phyloP scores from a whole-genome alignment of 2,113 vertebrate species.

The Stigmatopora nigra region DNA sequence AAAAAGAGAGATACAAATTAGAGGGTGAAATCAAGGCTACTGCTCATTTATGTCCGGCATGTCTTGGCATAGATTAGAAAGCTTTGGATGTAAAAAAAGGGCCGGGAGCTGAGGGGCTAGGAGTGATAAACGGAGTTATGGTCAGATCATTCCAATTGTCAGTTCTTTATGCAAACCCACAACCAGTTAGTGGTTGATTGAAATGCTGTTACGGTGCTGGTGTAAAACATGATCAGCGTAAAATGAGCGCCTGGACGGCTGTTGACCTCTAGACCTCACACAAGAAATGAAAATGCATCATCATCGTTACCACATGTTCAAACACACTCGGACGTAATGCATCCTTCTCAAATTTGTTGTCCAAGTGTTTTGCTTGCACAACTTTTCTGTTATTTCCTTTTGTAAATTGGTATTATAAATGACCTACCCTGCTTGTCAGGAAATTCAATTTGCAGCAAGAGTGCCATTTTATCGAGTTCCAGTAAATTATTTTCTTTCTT shows the following conservation, averaged over 20 bases:
- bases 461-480: neutral
- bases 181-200: conserved; percentile 50
- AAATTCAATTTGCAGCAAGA: conserved; percentile 8
- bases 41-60: conserved; percentile 16
- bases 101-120: conserved; percentile 10
- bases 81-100: conserved; percentile 23
- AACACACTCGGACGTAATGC: conserved; percentile 33
- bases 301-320: conserved; percentile 22
- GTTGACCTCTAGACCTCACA: conserved; percentile 24
- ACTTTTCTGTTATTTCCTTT: conserved; percentile 36
- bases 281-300: conserved; percentile 5
- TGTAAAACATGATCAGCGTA: conserved; percentile 34
- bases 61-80: conserved; percentile 27
- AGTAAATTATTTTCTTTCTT: neutral
- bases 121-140: conserved; percentile 18
- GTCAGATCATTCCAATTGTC: conserved; percentile 45
- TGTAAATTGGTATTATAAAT: conserved; percentile 23
- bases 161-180: conserved; percentile 46
- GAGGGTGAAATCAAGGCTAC: neutral
- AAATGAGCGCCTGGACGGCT: conserved; percentile 25
- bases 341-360: conserved; percentile 26
- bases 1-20: neutral
- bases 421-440: conserved; percentile 10
- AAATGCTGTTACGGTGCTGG: conserved; percentile 33
- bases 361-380: conserved; percentile 51